These are phyloP conservation scores for Hormiphora californensis DNA, from an alignment of 37 sponge, comb jelly and placozoan genomes.

Conservation along the genomic window DNA sequence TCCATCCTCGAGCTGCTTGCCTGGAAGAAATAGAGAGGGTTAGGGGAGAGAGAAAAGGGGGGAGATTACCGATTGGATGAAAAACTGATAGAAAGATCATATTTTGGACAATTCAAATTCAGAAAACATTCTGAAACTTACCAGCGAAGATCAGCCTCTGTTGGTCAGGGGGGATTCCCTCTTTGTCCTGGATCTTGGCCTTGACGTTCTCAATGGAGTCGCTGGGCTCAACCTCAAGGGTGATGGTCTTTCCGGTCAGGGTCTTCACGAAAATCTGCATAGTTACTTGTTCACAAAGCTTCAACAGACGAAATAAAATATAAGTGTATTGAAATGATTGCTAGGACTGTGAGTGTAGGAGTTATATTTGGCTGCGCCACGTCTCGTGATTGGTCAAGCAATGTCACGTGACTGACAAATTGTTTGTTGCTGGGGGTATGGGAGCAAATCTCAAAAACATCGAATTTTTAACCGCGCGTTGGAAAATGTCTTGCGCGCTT, in stretches of 20 bases:
- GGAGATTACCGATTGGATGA: background rate
- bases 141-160: slow-evolving; percentile 59
- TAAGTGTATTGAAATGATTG: background rate
- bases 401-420: slow-evolving; percentile 29
- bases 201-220: no score
- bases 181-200: slow-evolving; percentile 33
- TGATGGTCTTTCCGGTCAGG: slow-evolving; percentile 67
- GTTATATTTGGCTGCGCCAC: no score
- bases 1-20: slow-evolving; percentile 60
- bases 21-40: background rate
- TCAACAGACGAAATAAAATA: background rate
- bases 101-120: background rate
- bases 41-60: background rate
- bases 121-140: background rate
- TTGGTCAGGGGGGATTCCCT: slow-evolving; percentile 55
- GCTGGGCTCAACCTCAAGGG: slow-evolving; percentile 2
- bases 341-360: background rate
- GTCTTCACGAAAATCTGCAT: slow-evolving; percentile 94
- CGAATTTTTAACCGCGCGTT: background rate
- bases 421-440: slow-evolving; percentile 8
- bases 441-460: background rate
- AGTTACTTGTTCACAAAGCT: slow-evolving; percentile 42
- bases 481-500: background rate
- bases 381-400: slow-evolving; percentile 5
- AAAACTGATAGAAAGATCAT: background rate